Conservation (phyloP, 2,797 vertebrate species). For the Neosilurus hyrtlii region DNA sequence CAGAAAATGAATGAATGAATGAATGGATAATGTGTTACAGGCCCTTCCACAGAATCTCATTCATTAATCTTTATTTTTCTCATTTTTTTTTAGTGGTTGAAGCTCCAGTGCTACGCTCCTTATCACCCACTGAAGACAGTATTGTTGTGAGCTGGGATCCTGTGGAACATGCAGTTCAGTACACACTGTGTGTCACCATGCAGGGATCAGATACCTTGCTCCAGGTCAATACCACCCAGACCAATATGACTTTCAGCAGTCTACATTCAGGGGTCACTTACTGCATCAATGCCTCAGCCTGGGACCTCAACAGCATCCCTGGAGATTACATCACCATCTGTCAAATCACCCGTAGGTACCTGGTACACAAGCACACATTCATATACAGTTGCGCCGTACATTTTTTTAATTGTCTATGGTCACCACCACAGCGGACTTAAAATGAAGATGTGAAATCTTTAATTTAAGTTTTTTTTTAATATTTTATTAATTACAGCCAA, state of each 20-base stretch:
- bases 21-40: too few relatives aligned
- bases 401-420: too few relatives aligned
- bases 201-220: constrained; percentile 73
- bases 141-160: constrained; percentile 79
- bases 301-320: constrained; percentile 76
- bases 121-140: constrained; percentile 71
- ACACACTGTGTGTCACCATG: constrained; percentile 79
- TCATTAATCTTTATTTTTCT: not conserved
- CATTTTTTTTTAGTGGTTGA: constrained; percentile 73
- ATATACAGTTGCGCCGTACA: not conserved
- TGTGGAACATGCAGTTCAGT: constrained; percentile 75
- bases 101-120: constrained; percentile 73
- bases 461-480: too few relatives aligned
- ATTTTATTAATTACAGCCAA: too few relatives aligned
- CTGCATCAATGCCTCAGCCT: constrained; percentile 82
- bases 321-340: constrained; percentile 80
- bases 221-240: constrained; percentile 79
- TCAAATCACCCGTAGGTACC: constrained; percentile 87
- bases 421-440: too few relatives aligned
- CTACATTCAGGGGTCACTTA: constrained; percentile 82
- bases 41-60: too few relatives aligned
- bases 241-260: constrained; percentile 67
- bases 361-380: not conserved
- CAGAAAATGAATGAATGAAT: too few relatives aligned
- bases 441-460: too few relatives aligned